Evolutionary conservation across 2,113 vertebrate genomes (phyloP).

Genomic region (Apodemus speciosus): DNA sequence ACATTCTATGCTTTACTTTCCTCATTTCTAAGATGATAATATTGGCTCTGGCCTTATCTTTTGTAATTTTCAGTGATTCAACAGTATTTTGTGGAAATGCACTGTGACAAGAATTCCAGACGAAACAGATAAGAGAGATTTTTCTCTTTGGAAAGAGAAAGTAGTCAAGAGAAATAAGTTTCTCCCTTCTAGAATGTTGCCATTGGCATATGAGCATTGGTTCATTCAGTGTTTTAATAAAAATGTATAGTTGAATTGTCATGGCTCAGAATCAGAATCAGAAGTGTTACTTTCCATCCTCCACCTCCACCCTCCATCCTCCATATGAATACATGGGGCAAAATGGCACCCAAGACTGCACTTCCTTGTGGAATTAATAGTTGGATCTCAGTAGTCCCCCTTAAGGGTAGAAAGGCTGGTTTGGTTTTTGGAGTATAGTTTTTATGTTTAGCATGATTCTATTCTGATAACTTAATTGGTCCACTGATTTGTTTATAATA

Average conservation of each 20-base stretch:
- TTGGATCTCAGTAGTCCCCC: slow-evolving; percentile 19
- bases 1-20: background rate
- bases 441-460: slow-evolving; percentile 61
- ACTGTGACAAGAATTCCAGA: slow-evolving; percentile 22
- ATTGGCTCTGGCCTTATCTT: background rate
- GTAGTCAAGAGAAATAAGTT: background rate
- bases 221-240: slow-evolving; percentile 46
- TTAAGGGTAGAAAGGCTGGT: background rate
- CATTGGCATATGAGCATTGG: background rate
- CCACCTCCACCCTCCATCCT: background rate
- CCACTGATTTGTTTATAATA: slow-evolving; percentile 75
- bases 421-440: slow-evolving; percentile 30
- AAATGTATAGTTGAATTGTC: background rate
- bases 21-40: slow-evolving; percentile 7
- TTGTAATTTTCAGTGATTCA: slow-evolving; percentile 17
- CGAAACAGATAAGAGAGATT: background rate
- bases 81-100: slow-evolving; percentile 5
- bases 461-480: slow-evolving; percentile 76
- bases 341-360: slow-evolving; percentile 21
- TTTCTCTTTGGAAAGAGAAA: slow-evolving; percentile 29
- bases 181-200: slow-evolving; percentile 26
- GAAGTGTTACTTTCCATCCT: background rate
- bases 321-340: background rate
- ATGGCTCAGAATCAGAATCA: background rate
- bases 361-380: slow-evolving; percentile 22